phyloP scores from a whole-genome alignment of 2,888 invertebrate species.

The Agrotis segetum region DNA sequence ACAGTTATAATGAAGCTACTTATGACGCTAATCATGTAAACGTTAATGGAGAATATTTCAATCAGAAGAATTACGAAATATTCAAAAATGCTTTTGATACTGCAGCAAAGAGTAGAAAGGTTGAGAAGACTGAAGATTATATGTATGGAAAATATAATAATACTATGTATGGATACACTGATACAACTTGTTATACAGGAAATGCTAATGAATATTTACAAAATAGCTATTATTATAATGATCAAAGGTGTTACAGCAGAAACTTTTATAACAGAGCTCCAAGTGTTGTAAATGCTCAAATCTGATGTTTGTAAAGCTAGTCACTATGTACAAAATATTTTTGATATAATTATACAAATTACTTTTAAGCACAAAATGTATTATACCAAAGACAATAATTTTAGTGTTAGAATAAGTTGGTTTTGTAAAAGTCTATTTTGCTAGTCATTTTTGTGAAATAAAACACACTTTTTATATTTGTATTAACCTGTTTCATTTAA shows the following conservation, averaged over 20 bases:
- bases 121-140: constrained; percentile 75
- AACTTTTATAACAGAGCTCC: constrained; percentile 82
- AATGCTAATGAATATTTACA: constrained; percentile 77
- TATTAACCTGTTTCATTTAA: constrained; percentile 53
- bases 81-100: constrained; percentile 91
- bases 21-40: constrained; percentile 62
- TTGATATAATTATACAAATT: constrained; percentile 62
- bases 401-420: constrained; percentile 66
- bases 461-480: constrained; percentile 73
- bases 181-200: constrained; percentile 76
- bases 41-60: constrained; percentile 81
- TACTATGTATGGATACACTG: constrained; percentile 75
- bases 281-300: constrained; percentile 85
- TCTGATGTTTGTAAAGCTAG: constrained; percentile 69
- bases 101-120: constrained; percentile 81
- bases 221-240: constrained; percentile 80
- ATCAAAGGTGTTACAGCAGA: constrained; percentile 84
- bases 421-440: constrained; percentile 76
- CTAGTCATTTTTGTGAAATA: constrained; percentile 83
- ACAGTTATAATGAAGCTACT: constrained; percentile 67
- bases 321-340: constrained; percentile 67
- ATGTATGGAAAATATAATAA: constrained; percentile 75
- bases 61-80: constrained; percentile 90
- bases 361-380: constrained; percentile 54
- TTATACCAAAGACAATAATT: constrained; percentile 78